Evolutionary conservation across 92 coral and sea anemone genomes (phyloP).

Genomic region (Isaurus tuberculatus): DNA sequence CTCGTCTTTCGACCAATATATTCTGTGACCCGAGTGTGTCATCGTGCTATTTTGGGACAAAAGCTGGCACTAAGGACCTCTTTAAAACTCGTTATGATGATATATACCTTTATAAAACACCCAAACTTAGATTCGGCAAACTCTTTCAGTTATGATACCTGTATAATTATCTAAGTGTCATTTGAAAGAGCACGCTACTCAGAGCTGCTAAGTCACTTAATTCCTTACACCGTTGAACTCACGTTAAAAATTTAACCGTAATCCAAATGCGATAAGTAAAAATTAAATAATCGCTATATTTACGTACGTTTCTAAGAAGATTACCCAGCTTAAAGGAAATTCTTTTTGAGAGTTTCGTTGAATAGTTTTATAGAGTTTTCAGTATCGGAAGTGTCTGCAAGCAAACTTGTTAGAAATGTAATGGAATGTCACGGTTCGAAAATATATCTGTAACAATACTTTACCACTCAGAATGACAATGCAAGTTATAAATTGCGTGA

Average conservation of each 20-base stretch:
- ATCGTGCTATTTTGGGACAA: neutral
- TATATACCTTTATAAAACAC: neutral
- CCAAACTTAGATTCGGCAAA: neutral
- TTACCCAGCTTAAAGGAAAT: no score
- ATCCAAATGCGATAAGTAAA: neutral
- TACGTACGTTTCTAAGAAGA: neutral
- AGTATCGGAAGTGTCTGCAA: neutral
- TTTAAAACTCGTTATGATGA: neutral
- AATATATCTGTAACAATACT: neutral
- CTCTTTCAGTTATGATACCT: neutral
- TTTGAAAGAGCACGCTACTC: neutral
- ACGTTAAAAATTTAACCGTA: neutral
- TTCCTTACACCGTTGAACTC: neutral
- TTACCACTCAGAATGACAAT: neutral
- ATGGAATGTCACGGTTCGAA: neutral
- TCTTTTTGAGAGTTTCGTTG: no score
- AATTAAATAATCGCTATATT: neutral
- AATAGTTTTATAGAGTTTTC: no score
- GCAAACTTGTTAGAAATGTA: neutral
- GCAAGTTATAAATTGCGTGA: neutral
- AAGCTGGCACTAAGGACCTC: neutral
- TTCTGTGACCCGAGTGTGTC: neutral
- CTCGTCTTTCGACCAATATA: neutral
- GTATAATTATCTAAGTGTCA: neutral
- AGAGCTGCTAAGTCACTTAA: neutral